Conservation (phyloP, 2,797 vertebrate genomes). For the Cirrhinus mrigala region DNA sequence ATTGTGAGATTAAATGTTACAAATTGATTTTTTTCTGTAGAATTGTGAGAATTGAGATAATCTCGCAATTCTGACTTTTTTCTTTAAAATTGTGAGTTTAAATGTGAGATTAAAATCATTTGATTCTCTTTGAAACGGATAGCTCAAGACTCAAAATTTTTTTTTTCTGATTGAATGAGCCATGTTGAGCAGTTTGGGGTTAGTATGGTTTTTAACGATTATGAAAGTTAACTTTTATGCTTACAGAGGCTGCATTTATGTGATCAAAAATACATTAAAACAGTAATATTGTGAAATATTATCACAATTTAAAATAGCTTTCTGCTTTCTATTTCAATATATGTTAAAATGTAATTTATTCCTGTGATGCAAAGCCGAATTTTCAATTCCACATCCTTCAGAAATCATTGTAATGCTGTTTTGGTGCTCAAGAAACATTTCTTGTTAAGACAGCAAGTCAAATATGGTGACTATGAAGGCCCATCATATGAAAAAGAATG, state of each 20-base stretch:
- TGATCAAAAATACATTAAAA: background rate
- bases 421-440: background rate
- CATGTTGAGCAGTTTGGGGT: background rate
- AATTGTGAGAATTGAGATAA: background rate
- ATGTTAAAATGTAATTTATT: background rate
- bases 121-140: background rate
- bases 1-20: too few relatives aligned
- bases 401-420: background rate
- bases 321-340: background rate
- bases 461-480: background rate
- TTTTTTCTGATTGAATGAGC: background rate
- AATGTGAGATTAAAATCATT: background rate
- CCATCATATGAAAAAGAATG: background rate
- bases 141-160: too few relatives aligned
- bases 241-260: background rate
- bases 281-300: background rate
- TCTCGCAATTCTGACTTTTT: too few relatives aligned
- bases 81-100: too few relatives aligned
- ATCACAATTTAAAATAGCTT: too few relatives aligned
- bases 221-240: background rate
- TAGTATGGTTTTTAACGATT: background rate
- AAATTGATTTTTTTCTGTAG: too few relatives aligned
- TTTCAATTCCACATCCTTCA: background rate
- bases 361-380: background rate
- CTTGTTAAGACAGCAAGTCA: background rate